Conservation (phyloP, 2,113 vertebrate species). For the Sula dactylatra region DNA sequence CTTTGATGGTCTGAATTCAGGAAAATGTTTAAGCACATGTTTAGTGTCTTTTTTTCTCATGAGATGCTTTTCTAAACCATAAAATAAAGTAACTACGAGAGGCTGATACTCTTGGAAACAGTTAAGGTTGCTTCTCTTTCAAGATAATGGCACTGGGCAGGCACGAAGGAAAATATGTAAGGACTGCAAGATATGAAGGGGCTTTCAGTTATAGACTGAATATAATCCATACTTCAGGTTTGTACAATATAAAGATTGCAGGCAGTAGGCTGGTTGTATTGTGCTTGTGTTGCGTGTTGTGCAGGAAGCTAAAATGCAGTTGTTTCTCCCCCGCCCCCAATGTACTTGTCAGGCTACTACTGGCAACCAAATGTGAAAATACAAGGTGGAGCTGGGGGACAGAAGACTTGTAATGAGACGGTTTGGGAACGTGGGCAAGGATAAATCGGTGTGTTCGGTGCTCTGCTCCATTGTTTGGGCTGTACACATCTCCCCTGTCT, state of each 20-base stretch:
- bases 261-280: background rate
- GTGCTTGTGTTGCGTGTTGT: background rate
- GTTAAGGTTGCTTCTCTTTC: background rate
- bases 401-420: background rate
- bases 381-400: background rate
- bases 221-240: background rate
- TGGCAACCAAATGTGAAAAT: background rate
- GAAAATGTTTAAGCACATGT: background rate
- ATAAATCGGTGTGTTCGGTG: fast-evolving
- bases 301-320: background rate
- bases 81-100: background rate
- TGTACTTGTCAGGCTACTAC: background rate
- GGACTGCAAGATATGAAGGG: background rate
- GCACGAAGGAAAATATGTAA: background rate
- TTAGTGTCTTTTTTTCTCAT: background rate
- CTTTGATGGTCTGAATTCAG: background rate
- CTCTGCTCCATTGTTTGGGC: background rate
- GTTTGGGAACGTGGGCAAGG: background rate
- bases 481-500: background rate
- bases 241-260: background rate
- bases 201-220: background rate
- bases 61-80: background rate
- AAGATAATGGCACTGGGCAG: background rate
- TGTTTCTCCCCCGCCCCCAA: background rate
- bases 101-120: background rate